Conservation (phyloP, 2,797 vertebrate genomes). For the Gymnoscopelus braueri region DNA sequence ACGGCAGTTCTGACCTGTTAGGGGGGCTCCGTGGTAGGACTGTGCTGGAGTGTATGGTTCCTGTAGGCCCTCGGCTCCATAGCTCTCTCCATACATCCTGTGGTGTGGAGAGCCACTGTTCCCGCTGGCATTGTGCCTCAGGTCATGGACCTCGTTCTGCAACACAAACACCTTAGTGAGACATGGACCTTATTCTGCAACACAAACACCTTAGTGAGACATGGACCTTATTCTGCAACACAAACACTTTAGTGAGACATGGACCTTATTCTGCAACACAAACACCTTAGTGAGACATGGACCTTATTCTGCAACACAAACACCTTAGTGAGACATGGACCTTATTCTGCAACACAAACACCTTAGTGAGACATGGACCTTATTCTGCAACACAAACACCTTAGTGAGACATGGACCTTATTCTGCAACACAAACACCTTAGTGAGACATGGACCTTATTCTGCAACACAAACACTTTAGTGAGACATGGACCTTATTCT, state of each 20-base stretch:
- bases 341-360: no score
- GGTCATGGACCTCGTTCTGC: slow-evolving; percentile 95
- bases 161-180: no score
- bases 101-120: slow-evolving; percentile 81
- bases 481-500: neutral
- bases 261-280: slow-evolving; percentile 91
- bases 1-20: slow-evolving; percentile 84
- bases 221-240: slow-evolving; percentile 92
- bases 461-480: slow-evolving; percentile 62
- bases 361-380: no score
- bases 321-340: no score
- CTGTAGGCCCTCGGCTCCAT: slow-evolving; percentile 84
- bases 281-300: neutral
- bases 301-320: no score
- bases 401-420: no score
- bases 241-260: no score
- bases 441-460: slow-evolving; percentile 98
- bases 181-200: slow-evolving; percentile 94
- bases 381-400: no score
- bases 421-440: no score
- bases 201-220: no score
- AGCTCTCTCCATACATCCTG: slow-evolving; percentile 88
- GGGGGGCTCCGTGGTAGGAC: slow-evolving; percentile 89
- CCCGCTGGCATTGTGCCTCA: slow-evolving; percentile 87
- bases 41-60: slow-evolving; percentile 89